Percentiles rank a stretch among this genome's conserved stretches.
phyloP scores from a whole-genome alignment of 2,888 invertebrate genomes.

The Aphodius granarius region DNA sequence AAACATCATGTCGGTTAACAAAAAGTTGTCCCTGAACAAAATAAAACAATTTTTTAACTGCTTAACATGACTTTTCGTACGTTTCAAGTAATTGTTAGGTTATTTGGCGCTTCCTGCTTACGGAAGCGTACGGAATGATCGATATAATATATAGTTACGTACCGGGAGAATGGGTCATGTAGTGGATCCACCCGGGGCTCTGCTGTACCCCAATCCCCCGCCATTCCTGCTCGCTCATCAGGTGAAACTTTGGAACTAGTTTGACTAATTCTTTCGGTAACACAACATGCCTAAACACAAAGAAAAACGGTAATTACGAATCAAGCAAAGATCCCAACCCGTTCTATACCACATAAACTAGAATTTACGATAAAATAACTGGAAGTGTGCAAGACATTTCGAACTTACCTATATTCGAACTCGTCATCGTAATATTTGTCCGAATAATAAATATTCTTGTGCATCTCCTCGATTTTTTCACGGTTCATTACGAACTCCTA shows the following conservation, averaged over 20 bases:
- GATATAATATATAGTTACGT: slow-evolving; percentile 39
- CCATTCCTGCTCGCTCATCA: slow-evolving; percentile 96
- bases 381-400: no score
- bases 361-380: no score
- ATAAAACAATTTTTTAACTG: slow-evolving; percentile 5
- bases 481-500: slow-evolving; percentile 37
- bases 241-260: slow-evolving; percentile 85
- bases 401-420: slow-evolving; percentile 85
- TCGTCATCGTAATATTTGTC: slow-evolving; percentile 91
- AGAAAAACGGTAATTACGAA: not conserved
- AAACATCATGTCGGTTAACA: no score
- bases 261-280: slow-evolving; percentile 90
- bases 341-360: no score
- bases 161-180: slow-evolving; percentile 96
- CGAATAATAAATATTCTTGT: slow-evolving; percentile 86
- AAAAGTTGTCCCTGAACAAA: no score
- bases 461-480: slow-evolving; percentile 45
- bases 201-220: slow-evolving; percentile 93
- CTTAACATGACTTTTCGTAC: no score
- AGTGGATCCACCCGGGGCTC: slow-evolving; percentile 96
- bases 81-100: no score
- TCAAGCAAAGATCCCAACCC: no score
- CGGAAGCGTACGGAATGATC: not conserved
- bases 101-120: no score
- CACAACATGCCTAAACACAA: slow-evolving; percentile 81